These are phyloP conservation scores for Vireo griseus DNA, from an alignment of 2,797 vertebrate genomes.

Conservation along the genomic window DNA sequence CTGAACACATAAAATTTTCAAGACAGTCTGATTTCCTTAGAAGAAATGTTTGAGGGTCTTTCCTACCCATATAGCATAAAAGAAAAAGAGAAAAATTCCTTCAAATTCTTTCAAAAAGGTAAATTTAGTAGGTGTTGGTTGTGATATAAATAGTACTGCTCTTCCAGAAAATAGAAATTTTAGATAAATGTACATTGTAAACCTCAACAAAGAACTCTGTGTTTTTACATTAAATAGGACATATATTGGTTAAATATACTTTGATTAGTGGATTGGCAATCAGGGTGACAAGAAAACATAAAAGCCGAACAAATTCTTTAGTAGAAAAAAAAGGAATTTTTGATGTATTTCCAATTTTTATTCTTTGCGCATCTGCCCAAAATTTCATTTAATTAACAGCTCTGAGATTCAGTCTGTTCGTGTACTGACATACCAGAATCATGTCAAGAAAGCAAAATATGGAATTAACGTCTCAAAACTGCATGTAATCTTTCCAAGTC, in stretches of 20 bases:
- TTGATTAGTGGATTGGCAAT: conserved; percentile 4
- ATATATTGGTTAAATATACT: not conserved
- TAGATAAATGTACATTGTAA: not conserved
- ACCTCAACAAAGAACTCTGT: not conserved
- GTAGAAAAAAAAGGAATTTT: not conserved
- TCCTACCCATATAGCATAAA: not conserved
- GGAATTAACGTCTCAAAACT: not conserved
- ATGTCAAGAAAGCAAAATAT: conserved; percentile 24
- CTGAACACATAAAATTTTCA: conserved; percentile 15
- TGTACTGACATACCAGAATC: conserved; percentile 10
- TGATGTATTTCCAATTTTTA: conserved; percentile 29
- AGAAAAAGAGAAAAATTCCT: not conserved
- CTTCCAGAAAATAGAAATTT: not conserved
- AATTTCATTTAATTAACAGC: conserved; percentile 38
- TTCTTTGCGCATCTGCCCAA: not conserved
- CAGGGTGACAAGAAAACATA: conserved; percentile 16
- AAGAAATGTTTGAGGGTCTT: not conserved
- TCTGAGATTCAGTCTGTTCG: conserved; percentile 17
- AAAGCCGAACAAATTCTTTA: not conserved
- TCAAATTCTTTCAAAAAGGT: not conserved
- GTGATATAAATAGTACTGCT: not conserved
- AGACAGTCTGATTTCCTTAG: not conserved
- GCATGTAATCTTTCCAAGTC: not conserved
- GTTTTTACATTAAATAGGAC: not conserved
- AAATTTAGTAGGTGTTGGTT: not conserved